Base-by-base conservation (phyloP, 2,113 vertebrate species). In the Brachypteracias leptosomus region DNA sequence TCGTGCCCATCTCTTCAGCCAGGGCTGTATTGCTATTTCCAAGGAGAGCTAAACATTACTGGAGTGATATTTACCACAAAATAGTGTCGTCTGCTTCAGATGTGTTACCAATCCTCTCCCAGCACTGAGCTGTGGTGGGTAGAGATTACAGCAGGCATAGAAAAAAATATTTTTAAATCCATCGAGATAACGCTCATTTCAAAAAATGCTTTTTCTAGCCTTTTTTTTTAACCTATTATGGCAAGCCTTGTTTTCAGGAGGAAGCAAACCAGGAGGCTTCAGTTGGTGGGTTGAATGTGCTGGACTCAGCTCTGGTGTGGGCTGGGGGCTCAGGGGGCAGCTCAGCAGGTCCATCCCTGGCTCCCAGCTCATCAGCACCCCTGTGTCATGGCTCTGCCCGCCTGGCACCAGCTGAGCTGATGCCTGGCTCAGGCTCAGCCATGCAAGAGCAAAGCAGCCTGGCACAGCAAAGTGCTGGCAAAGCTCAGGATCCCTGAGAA, bases 281-380 rank as follows among this genome's bases (percentile, higher is more conserved):
- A 0, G 24, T 35, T 24, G 7, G 0, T 10, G 7, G 44, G 36
- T 6, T 46, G 74, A 14, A 3, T 0, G 36, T 0, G 4, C 1
- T 8, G 9, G 36, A n/a, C 35, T 38, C 6, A 0, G 36, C 35
- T 33, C 31, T n/a, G n/a, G n/a, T n/a, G n/a, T n/a, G n/a, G 77
- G 49, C 40, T 12, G 28, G 52, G 49, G n/a, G 21, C n/a, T n/a
- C n/a, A n/a, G n/a, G n/a, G n/a, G n/a, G n/a, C n/a, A n/a, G n/a
- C n/a, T n/a, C n/a, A n/a, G n/a, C n/a, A n/a, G n/a, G n/a, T n/a
- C n/a, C n/a, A n/a, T n/a, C n/a, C n/a, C n/a, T n/a, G 21, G 26
- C 70, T 38, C 26, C 5, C 42, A 15, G 49, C 63, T 63, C 83
- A 7, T 16, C 4, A 6, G 26, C 58, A 33, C 35, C 35, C 20